Percentiles rank a stretch among this genome's conserved stretches.
Evolutionary conservation across 2,888 invertebrate species (phyloP).

Genomic region (Pyrrhia umbra): DNA sequence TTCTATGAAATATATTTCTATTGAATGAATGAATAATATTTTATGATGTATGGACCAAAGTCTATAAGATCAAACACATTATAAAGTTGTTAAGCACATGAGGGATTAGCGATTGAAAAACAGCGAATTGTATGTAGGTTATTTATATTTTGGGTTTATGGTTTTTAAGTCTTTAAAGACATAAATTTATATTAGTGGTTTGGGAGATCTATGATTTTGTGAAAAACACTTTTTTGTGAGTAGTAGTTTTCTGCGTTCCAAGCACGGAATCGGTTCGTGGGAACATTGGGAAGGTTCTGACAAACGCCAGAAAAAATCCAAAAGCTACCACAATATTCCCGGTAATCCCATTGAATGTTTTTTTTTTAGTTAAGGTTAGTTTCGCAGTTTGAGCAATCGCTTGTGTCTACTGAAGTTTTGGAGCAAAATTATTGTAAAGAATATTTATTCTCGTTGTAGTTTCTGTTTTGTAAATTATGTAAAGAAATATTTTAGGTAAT

Average conservation of each 20-base stretch:
- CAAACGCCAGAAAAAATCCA: too few relatives aligned
- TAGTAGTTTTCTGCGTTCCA: too few relatives aligned
- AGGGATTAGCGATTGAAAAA: background rate
- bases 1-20: background rate
- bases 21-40: background rate
- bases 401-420: background rate
- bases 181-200: too few relatives aligned
- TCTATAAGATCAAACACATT: slow-evolving; percentile 2
- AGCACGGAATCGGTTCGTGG: too few relatives aligned
- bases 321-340: too few relatives aligned
- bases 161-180: too few relatives aligned
- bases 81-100: background rate
- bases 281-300: too few relatives aligned
- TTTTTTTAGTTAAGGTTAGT: too few relatives aligned
- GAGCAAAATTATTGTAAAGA: background rate
- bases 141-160: background rate
- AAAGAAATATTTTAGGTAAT: slow-evolving; percentile 13
- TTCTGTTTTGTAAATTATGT: slow-evolving; percentile 49
- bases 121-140: background rate
- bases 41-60: background rate
- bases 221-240: too few relatives aligned
- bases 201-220: background rate
- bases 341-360: too few relatives aligned
- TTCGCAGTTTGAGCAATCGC: background rate
- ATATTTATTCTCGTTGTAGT: slow-evolving; percentile 7